Conservation (phyloP, 2,113 vertebrate species). For the Halcyon senegalensis region DNA sequence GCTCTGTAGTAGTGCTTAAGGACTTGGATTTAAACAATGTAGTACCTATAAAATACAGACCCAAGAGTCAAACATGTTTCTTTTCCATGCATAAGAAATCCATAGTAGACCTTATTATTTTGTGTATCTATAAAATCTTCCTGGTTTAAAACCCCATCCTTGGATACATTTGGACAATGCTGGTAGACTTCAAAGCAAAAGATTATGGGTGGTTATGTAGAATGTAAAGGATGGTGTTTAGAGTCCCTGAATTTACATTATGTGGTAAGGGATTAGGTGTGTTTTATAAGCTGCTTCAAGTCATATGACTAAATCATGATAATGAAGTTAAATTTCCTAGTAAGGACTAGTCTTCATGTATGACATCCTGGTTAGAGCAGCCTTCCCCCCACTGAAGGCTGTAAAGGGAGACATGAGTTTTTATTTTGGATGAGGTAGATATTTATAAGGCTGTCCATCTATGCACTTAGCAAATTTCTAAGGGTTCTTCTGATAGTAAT, state of each 20-base stretch:
- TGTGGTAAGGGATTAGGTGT: not conserved
- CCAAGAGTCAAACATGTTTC: not conserved
- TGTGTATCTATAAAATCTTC: not conserved
- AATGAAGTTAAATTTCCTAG: not conserved
- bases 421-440: not conserved
- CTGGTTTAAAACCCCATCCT: not conserved
- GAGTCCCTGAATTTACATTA: not conserved
- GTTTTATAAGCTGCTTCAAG: not conserved
- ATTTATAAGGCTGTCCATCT: not conserved
- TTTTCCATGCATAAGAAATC: not conserved
- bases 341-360: not conserved
- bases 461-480: not conserved
- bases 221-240: not conserved
- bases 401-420: not conserved
- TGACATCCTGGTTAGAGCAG: not conserved
- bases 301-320: not conserved
- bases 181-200: not conserved
- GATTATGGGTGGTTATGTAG: not conserved
- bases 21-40: not conserved
- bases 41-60: not conserved
- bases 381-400: not conserved
- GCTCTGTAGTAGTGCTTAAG: not conserved
- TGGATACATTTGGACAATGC: not conserved
- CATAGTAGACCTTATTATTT: not conserved
- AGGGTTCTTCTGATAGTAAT: not conserved